Base-by-base conservation (phyloP, 2,888 invertebrate species). In the Agonopterix subpropinquella region DNA sequence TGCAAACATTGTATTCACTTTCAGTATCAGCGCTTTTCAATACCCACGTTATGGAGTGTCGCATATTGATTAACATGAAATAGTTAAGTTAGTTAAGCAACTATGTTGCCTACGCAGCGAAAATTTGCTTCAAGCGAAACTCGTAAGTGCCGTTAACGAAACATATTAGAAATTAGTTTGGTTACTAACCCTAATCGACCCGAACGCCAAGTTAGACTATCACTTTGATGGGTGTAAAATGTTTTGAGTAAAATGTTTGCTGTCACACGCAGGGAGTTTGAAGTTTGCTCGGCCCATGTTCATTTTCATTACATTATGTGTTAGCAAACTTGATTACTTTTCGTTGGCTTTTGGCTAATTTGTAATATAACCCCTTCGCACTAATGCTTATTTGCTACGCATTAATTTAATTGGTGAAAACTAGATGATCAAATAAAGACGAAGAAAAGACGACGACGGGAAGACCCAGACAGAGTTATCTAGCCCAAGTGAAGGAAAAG, bases 91-190 rank as follows among this genome's bases (percentile, higher is more conserved):
- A 69, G 72, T 77, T 77, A 57, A 51, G 49, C 54, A 81, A 84
- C 77, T 81, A 80, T 80, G 77, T 62, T 53, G 58, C 51, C 66
- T 62, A 64, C 59, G 56, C 57, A 53, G 50, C 64, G 74, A 73
- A 80, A 80, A 78, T 80, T 79, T 70, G 62, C 66, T 61, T 64
- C 64, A 70, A 37, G 60, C 60, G 61, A 58, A 77, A 79, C 80
- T 78, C 70, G 69, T 69, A 80, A 83, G 76, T 81, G 80, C 77
- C 75, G 77, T 78, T 84, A 79, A 77, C 79, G 76, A 73, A 81
- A 83, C 75, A 79, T 80, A 84, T 80, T 80, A 79, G 78, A 80
- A 78, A 85, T 83, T 81, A 77, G 81, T 81, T 75, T 67, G 70
- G 71, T 78, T 79, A 77, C 74, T 77, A 70, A 70, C 75, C 64